phyloP scores from a whole-genome alignment of 2,797 vertebrate genomes.

The Anas capensis region DNA sequence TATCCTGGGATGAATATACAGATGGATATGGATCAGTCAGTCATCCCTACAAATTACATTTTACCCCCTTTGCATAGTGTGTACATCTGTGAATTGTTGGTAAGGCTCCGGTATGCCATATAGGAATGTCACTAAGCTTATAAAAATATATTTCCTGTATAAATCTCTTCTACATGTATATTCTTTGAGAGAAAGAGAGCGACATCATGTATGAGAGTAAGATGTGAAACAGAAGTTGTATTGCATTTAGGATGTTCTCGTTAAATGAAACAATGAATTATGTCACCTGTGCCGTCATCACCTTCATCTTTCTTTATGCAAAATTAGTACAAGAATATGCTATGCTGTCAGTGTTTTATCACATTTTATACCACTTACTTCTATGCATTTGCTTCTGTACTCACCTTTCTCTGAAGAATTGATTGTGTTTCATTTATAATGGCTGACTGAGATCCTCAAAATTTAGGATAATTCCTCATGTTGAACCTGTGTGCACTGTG shows the following conservation, averaged over 20 bases:
- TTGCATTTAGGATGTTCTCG: neutral
- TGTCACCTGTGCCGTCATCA: neutral
- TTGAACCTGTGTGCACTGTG: neutral
- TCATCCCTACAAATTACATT: constrained; percentile 53
- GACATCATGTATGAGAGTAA: accelerated
- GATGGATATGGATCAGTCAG: constrained; percentile 50
- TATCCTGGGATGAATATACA: constrained; percentile 24
- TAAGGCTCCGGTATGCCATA: neutral
- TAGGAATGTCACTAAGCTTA: neutral
- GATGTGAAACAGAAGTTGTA: neutral
- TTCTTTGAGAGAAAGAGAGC: neutral
- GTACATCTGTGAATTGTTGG: constrained; percentile 35
- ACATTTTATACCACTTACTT: neutral
- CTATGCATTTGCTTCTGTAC: neutral
- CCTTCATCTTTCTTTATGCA: neutral
- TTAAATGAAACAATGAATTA: neutral
- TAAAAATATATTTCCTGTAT: neutral
- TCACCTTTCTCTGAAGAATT: neutral
- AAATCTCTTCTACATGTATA: neutral
- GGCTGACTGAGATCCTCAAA: neutral
- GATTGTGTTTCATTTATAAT: neutral
- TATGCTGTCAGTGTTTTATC: neutral
- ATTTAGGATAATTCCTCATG: neutral
- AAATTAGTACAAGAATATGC: neutral
- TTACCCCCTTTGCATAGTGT: constrained; percentile 15